Evolutionary conservation across 2,113 vertebrate species (phyloP).

Genomic region (Sminthopsis crassicaudata): DNA sequence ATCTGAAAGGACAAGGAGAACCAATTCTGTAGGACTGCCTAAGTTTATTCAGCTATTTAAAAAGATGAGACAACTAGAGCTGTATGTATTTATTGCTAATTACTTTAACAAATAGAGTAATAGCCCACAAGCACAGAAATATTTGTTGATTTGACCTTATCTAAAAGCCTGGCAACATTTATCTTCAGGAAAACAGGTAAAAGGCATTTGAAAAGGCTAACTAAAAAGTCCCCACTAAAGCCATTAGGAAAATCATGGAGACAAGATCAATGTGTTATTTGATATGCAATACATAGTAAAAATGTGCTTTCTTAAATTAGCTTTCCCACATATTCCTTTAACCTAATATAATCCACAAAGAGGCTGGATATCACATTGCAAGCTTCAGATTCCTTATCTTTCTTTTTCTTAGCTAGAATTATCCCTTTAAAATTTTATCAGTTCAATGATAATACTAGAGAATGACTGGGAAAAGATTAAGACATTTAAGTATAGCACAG

Average conservation of each 20-base stretch:
- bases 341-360: not conserved
- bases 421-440: not conserved
- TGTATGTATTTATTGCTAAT: not conserved
- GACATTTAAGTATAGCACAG: not conserved
- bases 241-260: not conserved
- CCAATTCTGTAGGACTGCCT: not conserved
- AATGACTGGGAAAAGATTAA: conserved; percentile 6
- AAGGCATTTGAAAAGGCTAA: not conserved
- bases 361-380: not conserved
- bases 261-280: not conserved
- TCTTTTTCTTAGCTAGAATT: not conserved
- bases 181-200: not conserved
- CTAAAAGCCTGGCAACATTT: not conserved
- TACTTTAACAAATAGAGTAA: not conserved
- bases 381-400: not conserved
- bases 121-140: not conserved
- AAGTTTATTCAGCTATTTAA: not conserved
- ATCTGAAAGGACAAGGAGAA: not conserved
- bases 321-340: not conserved
- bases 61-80: not conserved
- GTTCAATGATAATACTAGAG: not conserved
- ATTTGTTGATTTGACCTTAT: not conserved
- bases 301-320: not conserved
- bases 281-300: not conserved
- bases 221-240: not conserved